Conservation (phyloP, 2,888 invertebrate genomes). For the Ferdinandea cuprea region DNA sequence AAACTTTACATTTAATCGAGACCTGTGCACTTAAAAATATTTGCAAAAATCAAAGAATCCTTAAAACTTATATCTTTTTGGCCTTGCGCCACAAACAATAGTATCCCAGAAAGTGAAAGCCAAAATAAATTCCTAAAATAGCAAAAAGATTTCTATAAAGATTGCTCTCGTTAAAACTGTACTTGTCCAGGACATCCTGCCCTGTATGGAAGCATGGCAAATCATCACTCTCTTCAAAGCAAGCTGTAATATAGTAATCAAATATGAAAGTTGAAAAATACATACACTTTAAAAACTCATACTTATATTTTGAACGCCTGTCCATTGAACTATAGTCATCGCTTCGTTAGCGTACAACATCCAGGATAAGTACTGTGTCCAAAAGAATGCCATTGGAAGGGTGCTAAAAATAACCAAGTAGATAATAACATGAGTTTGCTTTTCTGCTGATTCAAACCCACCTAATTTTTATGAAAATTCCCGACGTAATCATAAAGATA, state of each 20-base stretch:
- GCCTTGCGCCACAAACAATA: constrained; percentile 87
- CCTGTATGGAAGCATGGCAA: constrained; percentile 90
- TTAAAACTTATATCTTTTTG: constrained; percentile 82
- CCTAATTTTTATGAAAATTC: constrained; percentile 92
- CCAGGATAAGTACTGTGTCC: constrained; percentile 93
- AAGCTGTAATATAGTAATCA: constrained; percentile 84
- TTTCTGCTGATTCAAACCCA: constrained; percentile 81
- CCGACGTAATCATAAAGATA: constrained; percentile 93
- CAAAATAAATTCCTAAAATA: constrained; percentile 86
- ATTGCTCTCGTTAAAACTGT: constrained; percentile 87
- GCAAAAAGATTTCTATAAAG: constrained; percentile 87
- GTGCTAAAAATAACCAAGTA: constrained; percentile 86
- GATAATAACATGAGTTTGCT: no score
- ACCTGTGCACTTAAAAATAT: constrained; percentile 7
- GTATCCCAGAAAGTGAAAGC: constrained; percentile 89
- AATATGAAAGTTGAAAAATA: not conserved
- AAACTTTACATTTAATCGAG: constrained; percentile 39
- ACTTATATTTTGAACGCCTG: constrained; percentile 85
- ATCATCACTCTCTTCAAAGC: constrained; percentile 85
- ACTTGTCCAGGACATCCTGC: constrained; percentile 88
- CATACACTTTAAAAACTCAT: constrained; percentile 58
- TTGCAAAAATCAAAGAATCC: not conserved
- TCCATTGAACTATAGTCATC: constrained; percentile 92
- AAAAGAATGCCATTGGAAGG: constrained; percentile 88
- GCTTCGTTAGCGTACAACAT: constrained; percentile 94